A percentile compares a stretch with the other conserved stretches of the same genome.
Evolutionary conservation across 2,888 invertebrate genomes (phyloP).

Genomic region (Strigamia maritima): DNA sequence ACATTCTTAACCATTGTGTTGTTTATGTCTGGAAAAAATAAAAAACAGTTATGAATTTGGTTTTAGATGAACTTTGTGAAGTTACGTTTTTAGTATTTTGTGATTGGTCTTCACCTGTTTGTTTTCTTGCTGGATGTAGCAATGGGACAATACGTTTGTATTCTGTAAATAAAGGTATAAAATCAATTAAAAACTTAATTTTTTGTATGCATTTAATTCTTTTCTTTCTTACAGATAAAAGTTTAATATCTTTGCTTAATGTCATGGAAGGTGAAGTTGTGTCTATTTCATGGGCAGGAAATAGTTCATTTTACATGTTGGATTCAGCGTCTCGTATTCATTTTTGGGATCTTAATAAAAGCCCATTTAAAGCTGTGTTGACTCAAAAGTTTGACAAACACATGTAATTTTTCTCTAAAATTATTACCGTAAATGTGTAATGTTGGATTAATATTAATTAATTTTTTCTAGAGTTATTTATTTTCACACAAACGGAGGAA

Average conservation of each 20-base stretch:
- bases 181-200: not conserved
- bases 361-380: not conserved
- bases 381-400: not conserved
- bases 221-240: too few relatives aligned
- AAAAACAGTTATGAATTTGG: too few relatives aligned
- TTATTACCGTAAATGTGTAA: too few relatives aligned
- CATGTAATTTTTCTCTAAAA: too few relatives aligned
- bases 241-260: not conserved
- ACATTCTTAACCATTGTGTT: not conserved
- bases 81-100: too few relatives aligned
- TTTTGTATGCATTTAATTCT: not conserved
- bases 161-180: constrained; percentile 2
- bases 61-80: too few relatives aligned
- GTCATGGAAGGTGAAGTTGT: not conserved
- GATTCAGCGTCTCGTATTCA: not conserved
- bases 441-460: too few relatives aligned
- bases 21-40: too few relatives aligned
- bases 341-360: constrained; percentile 16
- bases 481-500: not conserved
- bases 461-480: not conserved
- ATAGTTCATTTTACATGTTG: not conserved
- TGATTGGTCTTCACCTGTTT: too few relatives aligned
- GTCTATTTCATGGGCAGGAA: not conserved
- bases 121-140: not conserved
- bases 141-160: not conserved